Evolutionary conservation across 2,113 vertebrate genomes (phyloP), one percentile per base, ranked within the genome.

Genomic region (Colius striatus): DNA sequence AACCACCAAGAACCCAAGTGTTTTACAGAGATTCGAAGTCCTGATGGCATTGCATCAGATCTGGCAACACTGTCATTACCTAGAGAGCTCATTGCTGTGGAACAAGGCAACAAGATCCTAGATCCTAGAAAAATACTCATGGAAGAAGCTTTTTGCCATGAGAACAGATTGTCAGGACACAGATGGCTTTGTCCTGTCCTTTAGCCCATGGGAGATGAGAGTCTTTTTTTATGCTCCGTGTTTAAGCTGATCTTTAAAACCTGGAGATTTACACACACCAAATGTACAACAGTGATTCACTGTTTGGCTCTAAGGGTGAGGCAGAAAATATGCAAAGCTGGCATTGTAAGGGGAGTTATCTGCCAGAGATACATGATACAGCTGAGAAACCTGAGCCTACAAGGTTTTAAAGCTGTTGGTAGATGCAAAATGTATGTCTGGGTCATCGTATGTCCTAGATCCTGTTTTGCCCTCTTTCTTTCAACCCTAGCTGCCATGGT

Each of bases 301-400:
- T 62, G 65, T 58, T 65, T 16, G 54, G 57, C 76, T 94, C 66
- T 45, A 45, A 84, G 91, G 80, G 72, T 32, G 68, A 91, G 87
- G 79, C 70, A 94, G 87, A 18, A 94, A 92, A 86, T 67, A 58
- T 10, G 36, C 72, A 79, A 62, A 95, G 85, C 57, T 95, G 92
- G 92, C 84, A 45, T 70, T 74, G 73, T 81, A 77, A 43, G 55
- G 27, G 67, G 53, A 96, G 47, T 77, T 92, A 82, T 21, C 88
- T 79, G 80, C 90, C 91, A 92, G 79, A 74, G 90, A 61, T 87
- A 29, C 14, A 0, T 2, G 84, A 88, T 83, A 54, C 76, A 87
- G 66, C 83, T 54, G 73, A 76, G 86, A 68, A 96, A 95, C 76
- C 84, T 20, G 86, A 87, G 36, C 30, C 76, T 82, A 17, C 54